Evolutionary conservation across 1,140 invertebrate genomes (phyloP).

Genomic region (Bombus haemorrhoidalis): DNA sequence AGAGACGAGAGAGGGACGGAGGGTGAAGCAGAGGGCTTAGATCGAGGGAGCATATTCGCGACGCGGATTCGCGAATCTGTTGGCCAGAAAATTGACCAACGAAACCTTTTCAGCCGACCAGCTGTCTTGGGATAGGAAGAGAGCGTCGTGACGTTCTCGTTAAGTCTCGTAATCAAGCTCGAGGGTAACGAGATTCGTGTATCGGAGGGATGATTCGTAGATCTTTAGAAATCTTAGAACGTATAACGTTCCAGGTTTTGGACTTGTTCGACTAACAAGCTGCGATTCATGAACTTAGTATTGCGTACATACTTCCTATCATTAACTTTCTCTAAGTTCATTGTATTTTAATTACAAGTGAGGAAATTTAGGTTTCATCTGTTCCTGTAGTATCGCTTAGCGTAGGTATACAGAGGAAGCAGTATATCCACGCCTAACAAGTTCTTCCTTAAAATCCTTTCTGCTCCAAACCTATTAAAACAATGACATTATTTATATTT

Average conservation of each 20-base stretch:
- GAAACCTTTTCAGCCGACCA: constrained; percentile 61
- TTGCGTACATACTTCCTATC: too few relatives aligned
- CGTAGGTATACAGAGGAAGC: too few relatives aligned
- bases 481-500: too few relatives aligned
- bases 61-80: constrained; percentile 74
- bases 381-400: too few relatives aligned
- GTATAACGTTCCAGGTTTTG: neutral
- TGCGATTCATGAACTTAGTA: too few relatives aligned
- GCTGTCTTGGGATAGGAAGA: constrained; percentile 67
- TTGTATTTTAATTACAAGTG: neutral
- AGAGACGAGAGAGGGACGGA: constrained; percentile 5
- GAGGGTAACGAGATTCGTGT: constrained; percentile 46
- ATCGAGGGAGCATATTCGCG: constrained; percentile 61
- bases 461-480: too few relatives aligned
- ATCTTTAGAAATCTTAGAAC: neutral
- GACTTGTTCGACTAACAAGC: neutral
- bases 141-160: constrained; percentile 63
- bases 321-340: neutral
- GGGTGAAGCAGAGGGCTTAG: constrained; percentile 48
- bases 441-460: too few relatives aligned
- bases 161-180: constrained; percentile 55
- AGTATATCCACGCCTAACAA: too few relatives aligned
- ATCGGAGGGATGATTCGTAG: neutral
- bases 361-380: too few relatives aligned
- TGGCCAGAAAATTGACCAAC: constrained; percentile 73